A percentile compares a stretch with the other conserved stretches of the same genome.
Conservation (phyloP, 2,797 vertebrate species). For the Melanotaenia trifasciata region DNA sequence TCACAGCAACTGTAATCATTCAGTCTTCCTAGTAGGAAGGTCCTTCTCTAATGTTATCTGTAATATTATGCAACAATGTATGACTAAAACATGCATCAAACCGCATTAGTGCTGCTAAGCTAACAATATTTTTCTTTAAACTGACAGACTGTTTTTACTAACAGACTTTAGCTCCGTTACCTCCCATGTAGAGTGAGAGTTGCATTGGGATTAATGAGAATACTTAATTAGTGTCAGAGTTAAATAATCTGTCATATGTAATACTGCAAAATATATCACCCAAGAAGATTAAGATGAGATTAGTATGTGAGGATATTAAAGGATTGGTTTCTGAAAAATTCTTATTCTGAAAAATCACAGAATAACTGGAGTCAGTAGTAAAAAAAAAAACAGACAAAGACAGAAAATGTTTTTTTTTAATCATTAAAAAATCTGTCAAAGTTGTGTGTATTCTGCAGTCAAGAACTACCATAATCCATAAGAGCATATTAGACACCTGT, state of each 20-base stretch:
- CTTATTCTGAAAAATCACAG: neutral
- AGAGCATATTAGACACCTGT: slow-evolving; percentile 18
- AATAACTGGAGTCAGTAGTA: neutral
- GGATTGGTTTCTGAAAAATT: slow-evolving; percentile 23
- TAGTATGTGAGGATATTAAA: slow-evolving; percentile 25
- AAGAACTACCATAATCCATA: neutral
- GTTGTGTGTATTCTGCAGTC: neutral
- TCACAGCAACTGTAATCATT: neutral
- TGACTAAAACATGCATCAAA: slow-evolving; percentile 9
- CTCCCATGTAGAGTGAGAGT: slow-evolving; percentile 6
- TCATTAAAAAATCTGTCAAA: neutral
- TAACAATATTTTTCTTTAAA: slow-evolving; percentile 10
- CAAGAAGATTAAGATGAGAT: slow-evolving; percentile 32
- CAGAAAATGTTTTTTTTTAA: too few species aligned
- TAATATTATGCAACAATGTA: neutral
- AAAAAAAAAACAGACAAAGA: neutral
- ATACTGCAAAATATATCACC: slow-evolving; percentile 30
- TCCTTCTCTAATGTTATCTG: neutral
- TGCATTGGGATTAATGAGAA: slow-evolving; percentile 2
- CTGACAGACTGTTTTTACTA: slow-evolving; percentile 14
- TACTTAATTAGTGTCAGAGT: slow-evolving; percentile 35
- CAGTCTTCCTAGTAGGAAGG: neutral
- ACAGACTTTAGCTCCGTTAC: neutral
- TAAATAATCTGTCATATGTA: slow-evolving; percentile 29
- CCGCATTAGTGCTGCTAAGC: slow-evolving; percentile 15